Conservation (phyloP, 2,113 vertebrate genomes). For the Macquaria australasica region DNA sequence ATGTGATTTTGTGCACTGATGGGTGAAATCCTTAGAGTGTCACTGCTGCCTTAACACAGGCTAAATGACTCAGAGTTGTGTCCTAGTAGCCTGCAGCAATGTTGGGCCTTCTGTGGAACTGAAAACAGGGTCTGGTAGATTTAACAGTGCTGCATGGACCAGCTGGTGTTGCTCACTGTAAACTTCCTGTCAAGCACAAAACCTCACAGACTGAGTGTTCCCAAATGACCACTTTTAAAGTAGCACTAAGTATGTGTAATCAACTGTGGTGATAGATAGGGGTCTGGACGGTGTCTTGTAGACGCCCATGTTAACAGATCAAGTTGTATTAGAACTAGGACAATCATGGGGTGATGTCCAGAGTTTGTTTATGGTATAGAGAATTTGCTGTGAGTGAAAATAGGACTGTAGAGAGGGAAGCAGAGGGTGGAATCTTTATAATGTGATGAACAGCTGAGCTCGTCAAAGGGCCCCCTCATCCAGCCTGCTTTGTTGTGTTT, state of each 20-base stretch:
- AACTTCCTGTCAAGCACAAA: constrained; percentile 64
- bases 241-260: constrained; percentile 50
- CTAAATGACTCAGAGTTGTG: constrained; percentile 44
- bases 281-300: constrained; percentile 39
- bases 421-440: constrained; percentile 56
- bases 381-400: constrained; percentile 35
- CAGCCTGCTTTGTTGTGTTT: constrained; percentile 63
- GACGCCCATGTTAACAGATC: constrained; percentile 25
- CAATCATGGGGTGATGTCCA: background rate
- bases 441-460: constrained; percentile 78
- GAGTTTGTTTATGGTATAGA: constrained; percentile 52
- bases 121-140: constrained; percentile 51
- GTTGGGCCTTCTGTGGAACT: constrained; percentile 45
- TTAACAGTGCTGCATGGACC: constrained; percentile 30
- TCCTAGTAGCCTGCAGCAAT: constrained; percentile 45
- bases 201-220: constrained; percentile 52
- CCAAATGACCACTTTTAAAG: constrained; percentile 68
- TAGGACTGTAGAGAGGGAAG: constrained; percentile 5
- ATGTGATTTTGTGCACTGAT: constrained; percentile 34
- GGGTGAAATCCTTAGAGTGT: constrained; percentile 40
- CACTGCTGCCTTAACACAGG: background rate
- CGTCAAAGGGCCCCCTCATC: constrained; percentile 47
- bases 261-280: constrained; percentile 57
- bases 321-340: constrained; percentile 36
- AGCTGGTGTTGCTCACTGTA: constrained; percentile 73